These are phyloP conservation scores for Pavo muticus DNA, from an alignment of 2,113 vertebrate genomes.

Conservation along the genomic window DNA sequence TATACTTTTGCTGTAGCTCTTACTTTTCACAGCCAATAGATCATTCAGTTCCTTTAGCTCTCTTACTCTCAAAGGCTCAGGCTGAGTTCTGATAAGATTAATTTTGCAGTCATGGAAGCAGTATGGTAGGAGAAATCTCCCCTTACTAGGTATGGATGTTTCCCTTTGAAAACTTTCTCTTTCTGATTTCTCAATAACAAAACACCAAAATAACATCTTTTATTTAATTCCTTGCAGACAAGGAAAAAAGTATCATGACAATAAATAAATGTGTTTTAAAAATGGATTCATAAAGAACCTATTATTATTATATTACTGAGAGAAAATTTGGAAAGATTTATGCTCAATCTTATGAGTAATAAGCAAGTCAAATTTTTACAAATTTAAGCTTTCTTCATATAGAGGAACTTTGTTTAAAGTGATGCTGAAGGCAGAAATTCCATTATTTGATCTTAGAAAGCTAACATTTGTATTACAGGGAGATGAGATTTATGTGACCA, in stretches of 20 bases:
- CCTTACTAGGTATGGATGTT: neutral
- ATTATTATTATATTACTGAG: neutral
- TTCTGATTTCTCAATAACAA: neutral
- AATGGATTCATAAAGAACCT: neutral
- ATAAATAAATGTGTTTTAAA: neutral
- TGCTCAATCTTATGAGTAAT: neutral
- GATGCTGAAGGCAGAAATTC: neutral
- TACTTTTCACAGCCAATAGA: neutral
- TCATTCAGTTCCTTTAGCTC: neutral
- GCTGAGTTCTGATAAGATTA: neutral
- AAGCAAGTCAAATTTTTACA: neutral
- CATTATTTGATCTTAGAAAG: neutral
- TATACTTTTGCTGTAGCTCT: neutral
- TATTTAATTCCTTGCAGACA: neutral
- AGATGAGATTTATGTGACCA: rapidly evolving
- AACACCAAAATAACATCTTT: neutral
- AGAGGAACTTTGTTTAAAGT: neutral
- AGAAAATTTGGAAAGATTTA: neutral
- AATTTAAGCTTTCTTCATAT: neutral
- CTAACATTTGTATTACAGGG: neutral
- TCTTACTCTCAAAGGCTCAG: neutral
- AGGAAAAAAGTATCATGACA: neutral
- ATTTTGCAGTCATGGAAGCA: rapidly evolving
- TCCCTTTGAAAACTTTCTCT: neutral
- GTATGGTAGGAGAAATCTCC: neutral